phyloP scores from a whole-genome alignment of 2,888 invertebrate genomes.

The Neoscelio sp. region DNA sequence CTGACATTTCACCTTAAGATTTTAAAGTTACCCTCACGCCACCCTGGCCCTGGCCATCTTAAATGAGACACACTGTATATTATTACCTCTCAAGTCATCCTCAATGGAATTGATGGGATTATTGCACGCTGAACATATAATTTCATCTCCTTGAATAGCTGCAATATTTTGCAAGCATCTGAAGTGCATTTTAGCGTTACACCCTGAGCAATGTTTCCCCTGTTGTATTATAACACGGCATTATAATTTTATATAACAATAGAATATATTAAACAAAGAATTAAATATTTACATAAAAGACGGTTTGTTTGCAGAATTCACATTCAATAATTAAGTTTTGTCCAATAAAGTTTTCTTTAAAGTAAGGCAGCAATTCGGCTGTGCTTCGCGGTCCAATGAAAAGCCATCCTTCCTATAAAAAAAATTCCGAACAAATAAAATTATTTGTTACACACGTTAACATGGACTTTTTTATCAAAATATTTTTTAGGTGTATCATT shows the following conservation, averaged over 20 bases:
- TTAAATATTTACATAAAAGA: constrained; percentile 76
- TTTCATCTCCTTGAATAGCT: constrained; percentile 45
- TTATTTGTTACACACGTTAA: neutral
- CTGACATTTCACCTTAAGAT: no score
- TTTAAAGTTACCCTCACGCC: no score
- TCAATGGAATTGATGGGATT: constrained; percentile 38
- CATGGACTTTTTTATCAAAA: no score
- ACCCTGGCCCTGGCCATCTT: no score
- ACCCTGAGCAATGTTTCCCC: constrained; percentile 74
- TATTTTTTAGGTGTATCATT: no score
- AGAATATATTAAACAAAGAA: neutral
- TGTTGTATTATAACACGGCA: constrained; percentile 55
- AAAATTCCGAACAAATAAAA: constrained; percentile 18
- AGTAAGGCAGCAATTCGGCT: constrained; percentile 78
- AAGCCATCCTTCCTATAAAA: constrained; percentile 74
- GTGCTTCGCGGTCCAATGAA: constrained; percentile 80
- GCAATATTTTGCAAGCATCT: constrained; percentile 57
- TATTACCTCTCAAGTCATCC: constrained; percentile 35
- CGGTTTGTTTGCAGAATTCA: constrained; percentile 75
- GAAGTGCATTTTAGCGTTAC: constrained; percentile 26
- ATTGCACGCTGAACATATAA: constrained; percentile 73
- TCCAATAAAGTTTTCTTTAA: constrained; percentile 75
- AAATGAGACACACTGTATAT: no score
- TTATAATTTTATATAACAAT: neutral
- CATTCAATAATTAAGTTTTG: constrained; percentile 74